Evolutionary conservation across 2,888 invertebrate genomes (phyloP), one percentile per base, ranked within the genome.

Genomic region (Drosophila sordidapex): DNA sequence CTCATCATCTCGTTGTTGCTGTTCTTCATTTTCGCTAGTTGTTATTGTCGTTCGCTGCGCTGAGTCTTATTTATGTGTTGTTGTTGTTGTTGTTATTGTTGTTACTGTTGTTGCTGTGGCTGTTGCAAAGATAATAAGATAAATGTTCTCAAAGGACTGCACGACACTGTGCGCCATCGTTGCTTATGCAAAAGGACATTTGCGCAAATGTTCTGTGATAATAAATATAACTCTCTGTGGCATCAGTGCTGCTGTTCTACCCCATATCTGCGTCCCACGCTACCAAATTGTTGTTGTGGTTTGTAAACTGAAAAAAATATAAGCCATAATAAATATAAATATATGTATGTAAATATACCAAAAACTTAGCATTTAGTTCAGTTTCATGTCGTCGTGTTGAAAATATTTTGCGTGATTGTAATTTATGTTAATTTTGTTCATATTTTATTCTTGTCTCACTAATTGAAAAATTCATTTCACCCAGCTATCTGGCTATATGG

Each of bases 131-230:
- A 89, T 89, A 89, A 89, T 90, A 89, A 89, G 89, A 89, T 89
- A 89, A 89, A 89, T 89, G 89, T 89, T 85, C 90, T 89, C 89
- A 81, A 89, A 89, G 89, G 90, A 89, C 90, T 81, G 87, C 82
- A 86, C 84, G 81, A 86, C 88, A 86, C 64, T 74, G 70, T 70
- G 66, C 73, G 46, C 68, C 79, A 73, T 75, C 87, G 89, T 87
- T 89, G 85, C 86, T 89, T 89, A 82, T 89, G 90, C 90, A 89
- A 79, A 83, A 85, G 78, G 86, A 83, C 90, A 89, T 89, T 87
- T 87, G 88, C 81, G 79, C 83, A 87, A 87, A 89, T 87, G 86
- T 87, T 89, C 88, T 86, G 86, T 86, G 86, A 85, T 87, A 89
- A 89, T 89, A 87, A 87, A 87, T 89, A 86, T 89, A 85, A 89